These are phyloP conservation scores for Drosophila quasianomalipes DNA, from an alignment of 2,888 invertebrate genomes.

Conservation along the genomic window DNA sequence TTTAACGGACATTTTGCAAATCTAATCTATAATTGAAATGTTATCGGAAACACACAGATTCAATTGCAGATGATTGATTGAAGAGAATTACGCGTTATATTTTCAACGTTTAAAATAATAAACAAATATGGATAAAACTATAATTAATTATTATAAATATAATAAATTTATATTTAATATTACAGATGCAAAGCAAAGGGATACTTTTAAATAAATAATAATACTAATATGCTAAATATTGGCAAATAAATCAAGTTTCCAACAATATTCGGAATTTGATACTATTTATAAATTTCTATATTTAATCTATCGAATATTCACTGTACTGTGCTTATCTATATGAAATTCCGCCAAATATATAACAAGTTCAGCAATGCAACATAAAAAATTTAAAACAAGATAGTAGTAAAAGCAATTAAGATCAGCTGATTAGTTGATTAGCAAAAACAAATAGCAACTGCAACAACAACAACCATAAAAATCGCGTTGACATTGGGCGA, in stretches of 20 bases:
- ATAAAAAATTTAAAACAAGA: conserved; percentile 8
- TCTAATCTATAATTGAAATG: neutral
- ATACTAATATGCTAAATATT: too few relatives aligned
- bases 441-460: neutral
- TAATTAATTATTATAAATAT: neutral
- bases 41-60: too few relatives aligned
- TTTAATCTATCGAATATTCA: neutral
- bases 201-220: too few relatives aligned
- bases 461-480: conserved; percentile 15
- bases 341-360: conserved; percentile 8
- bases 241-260: too few relatives aligned
- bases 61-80: neutral
- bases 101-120: neutral
- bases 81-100: neutral
- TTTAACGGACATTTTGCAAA: neutral
- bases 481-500: conserved; percentile 63
- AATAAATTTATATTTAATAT: neutral
- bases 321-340: conserved; percentile 1
- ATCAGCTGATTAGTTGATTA: conserved; percentile 34
- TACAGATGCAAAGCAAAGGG: too few relatives aligned
- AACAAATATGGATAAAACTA: too few relatives aligned
- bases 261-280: neutral
- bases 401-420: conserved; percentile 10
- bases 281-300: too few relatives aligned
- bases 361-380: neutral